Evolutionary conservation across 1,140 invertebrate species (phyloP), one percentile per base, ranked within the genome.

Genomic region (Sarcophaga bullata): DNA sequence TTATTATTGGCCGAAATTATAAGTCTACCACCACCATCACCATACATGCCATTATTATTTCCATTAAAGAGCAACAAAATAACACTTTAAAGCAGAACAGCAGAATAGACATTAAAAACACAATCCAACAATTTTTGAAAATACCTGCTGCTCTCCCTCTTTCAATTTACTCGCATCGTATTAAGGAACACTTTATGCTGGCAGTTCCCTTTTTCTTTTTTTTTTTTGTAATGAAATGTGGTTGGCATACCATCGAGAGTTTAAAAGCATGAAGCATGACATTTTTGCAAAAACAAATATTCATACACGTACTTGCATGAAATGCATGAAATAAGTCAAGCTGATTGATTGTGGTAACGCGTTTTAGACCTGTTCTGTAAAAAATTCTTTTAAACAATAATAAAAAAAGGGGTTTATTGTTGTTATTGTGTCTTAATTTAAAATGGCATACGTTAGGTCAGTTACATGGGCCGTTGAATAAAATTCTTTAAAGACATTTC

Each of bases 371-470:
- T 13, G 52, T 58, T 58, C 6, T 58, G n/a, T 58, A 37, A 37
- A 37, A 1, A 37, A 2, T n/a, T n/a, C n/a, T n/a, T n/a, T n/a
- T n/a, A n/a, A 37, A 1, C 25, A 37, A 37, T 2, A 37, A 37
- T 2, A 37, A 37, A 62, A 7, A 72, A 25, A 19, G 49, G 75
- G 48, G 48, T 49, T 25, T 37, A 37, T 37, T 37, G 25, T 37
- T 37, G 25, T 37, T 37, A 37, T 37, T 37, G 25, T 19, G 75
- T 5, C 48, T 9, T 17, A 50, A 52, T 50, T 50, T 52, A 78
- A 78, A 52, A 78, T 78, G 75, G 75, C 75, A 52, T 78, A 78
- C 11, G 75, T 25, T 52, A 78, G 75, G 75, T 78, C 75, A 78
- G 75, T 78, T 78, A 78, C 50, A 46, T 10, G 13, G 25, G 25